phyloP scores from a whole-genome alignment of 53 echinoderm and acorn worm species.

The Hippasteria phrygiana region DNA sequence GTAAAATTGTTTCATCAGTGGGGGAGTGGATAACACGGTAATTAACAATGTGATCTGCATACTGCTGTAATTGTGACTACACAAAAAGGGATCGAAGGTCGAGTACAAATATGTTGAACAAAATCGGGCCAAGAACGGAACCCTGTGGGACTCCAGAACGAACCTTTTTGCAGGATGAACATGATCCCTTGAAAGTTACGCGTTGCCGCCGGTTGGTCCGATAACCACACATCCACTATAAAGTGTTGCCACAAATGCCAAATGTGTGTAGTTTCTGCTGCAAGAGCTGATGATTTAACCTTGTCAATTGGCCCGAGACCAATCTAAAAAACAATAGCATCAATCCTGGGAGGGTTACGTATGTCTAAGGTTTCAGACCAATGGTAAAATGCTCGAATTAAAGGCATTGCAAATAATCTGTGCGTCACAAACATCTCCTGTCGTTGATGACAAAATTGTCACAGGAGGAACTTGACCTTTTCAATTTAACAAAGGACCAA shows the following conservation, averaged over 20 bases:
- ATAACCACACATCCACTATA: background rate
- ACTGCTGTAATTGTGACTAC: no score
- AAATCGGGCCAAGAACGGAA: no score
- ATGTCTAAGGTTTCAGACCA: background rate
- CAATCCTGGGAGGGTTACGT: background rate
- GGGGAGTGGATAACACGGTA: no score
- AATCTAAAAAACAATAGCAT: slow-evolving; percentile 11
- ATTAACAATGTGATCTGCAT: no score
- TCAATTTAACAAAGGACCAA: slow-evolving; percentile 11
- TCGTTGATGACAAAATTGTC: background rate
- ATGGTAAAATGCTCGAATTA: background rate
- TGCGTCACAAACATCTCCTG: background rate
- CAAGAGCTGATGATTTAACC: background rate
- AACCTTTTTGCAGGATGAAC: no score
- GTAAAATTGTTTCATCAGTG: no score
- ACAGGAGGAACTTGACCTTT: background rate
- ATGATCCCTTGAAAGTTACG: background rate
- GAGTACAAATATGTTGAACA: no score
- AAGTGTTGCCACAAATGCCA: background rate
- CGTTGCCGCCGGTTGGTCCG: slow-evolving; percentile 4
- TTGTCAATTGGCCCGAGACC: background rate
- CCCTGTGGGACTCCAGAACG: no score
- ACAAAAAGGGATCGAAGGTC: no score
- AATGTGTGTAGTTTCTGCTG: background rate
- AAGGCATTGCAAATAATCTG: slow-evolving; percentile 4